Evolutionary conservation across 2,797 vertebrate genomes (phyloP), one percentile per base, ranked within the genome.

Genomic region (Huso huso): DNA sequence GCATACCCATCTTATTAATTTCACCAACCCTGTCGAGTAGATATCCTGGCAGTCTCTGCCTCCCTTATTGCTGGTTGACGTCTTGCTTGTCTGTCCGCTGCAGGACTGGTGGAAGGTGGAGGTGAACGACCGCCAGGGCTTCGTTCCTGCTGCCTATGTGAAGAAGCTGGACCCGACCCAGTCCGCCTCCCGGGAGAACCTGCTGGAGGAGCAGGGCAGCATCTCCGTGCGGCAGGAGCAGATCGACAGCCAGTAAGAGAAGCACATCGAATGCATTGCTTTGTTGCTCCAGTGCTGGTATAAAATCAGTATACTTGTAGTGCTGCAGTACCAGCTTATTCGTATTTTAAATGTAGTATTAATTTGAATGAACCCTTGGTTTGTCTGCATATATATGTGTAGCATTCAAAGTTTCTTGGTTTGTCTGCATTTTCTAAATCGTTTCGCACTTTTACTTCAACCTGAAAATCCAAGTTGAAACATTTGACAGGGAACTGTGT

Each of bases 21-120:
- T 37, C 37, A 37, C 37, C 37, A 37, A 37, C 37, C 37, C 37
- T 37, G 37, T 37, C 37, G 37, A 5, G 37, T 37, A 4, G 5
- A 5, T 37, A 5, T 37, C 37, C 37, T 37, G 37, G 37, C 37
- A 37, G 37, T 37, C 37, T 37, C 12, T 13, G 10, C 55, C 12
- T 37, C 49, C 11, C 37, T 61, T 10, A 66, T 7, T 48, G 49
- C 49, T 51, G 2, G 58, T 11, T 8, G 12, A 15, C 8, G 13
- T 63, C 48, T 50, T 10, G 49, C 12, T 2, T 63, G 51, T 15
- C 15, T 62, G 7, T 60, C 50, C 8, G 7, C 10, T 70, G 10
- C 70, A 99, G 96, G 97, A 99, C 78, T 99, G 97, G 97, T 99
- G 97, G 97, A 99, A 99, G 73, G 97, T 99, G 79, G 97, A 99